Base-by-base conservation (phyloP, 2,888 invertebrate genomes). In the Trissoscelio sp. region DNA sequence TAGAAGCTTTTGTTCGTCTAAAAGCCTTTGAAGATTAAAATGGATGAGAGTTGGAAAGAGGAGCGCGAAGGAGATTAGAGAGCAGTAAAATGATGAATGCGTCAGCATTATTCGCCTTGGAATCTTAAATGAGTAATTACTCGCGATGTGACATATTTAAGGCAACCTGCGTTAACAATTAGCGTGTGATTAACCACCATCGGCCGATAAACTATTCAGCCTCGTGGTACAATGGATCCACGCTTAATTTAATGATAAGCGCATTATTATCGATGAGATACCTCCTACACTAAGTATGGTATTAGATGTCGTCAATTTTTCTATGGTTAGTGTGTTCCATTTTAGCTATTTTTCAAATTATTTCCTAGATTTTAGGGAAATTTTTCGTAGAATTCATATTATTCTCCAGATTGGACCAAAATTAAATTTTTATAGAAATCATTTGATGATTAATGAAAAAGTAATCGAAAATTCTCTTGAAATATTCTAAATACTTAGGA, bases 11-110 rank as follows among this genome's bases (percentile, higher is more conserved):
- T 67, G 77, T 81, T 72, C 72, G 44, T 64, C 66, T 73, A 77
- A 81, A 81, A 77, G 77, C 72, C 81, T 72, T 81, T 81, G 70
- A 67, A 77, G 81, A 81, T 81, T 72, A 77, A 81, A 77, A 77
- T 81, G 70, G 66, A 72, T 81, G 81, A 80, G 75, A 62, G 62
- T 55, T 67, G 55, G 62, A 69, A 70, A 70, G 80, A 80, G 58
- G 44, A 44, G 74, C 44, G 39, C 39, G 34, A 22, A 60, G 62
- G 70, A 82, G 74, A 80, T 82, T 75, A 77, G 73, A 79, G 82
- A 70, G 55, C 67, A 69, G 62, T 51, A 62, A 53, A 72, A 78
- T 62, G 72, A 60, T 58, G 75, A 70, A 79, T 70, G 75, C 82
- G 66, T 55, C 75, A 66, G 48, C 77, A 74, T 78, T 73, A 79